Evolutionary conservation across 2,888 invertebrate species (phyloP), one percentile per base, ranked within the genome.

Genomic region (Neoitamus cyanurus): DNA sequence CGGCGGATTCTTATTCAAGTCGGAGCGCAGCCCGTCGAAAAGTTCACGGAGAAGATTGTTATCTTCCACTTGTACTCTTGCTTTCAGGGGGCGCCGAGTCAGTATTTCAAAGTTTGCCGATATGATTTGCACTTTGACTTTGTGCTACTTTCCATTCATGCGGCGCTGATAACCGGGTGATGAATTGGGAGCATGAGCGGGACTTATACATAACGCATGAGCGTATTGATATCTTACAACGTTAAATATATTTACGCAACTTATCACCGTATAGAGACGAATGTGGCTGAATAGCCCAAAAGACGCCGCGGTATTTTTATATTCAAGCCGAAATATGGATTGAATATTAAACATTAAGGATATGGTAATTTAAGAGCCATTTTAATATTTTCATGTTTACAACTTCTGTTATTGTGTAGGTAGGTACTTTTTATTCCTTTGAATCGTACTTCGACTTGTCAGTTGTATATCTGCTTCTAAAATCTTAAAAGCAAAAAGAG

Each of bases 111-210:
- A 58, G 58, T 58, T 58, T 58, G 58, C 20, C 58, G 58, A 58
- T 58, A 58, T 58, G 58, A 58, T 58, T 58, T 58, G 58, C 58
- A 58, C 58, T 58, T 58, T 58, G 58, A 58, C 58, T 70, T 70
- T 70, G 30, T 31, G 30, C 70, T 30, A 70, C 30, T 70, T 70
- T 70, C 15, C 70, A 70, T 70, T 70, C 70, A 70, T 70, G 31
- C 31, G n/a, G n/a, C n/a, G n/a, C 70, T 70, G 70, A 70, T 70
- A 70, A 70, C 30, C 30, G 70, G 70, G 30, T 70, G 70, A 58
- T 58, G 58, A 25, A 58, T 58, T 58, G 20, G 15, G 58, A 58
- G 9, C 15, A 58, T 25, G 25, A 58, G 58, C 25, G 3, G 20
- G 58, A 58, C 58, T 58, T 25, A 58, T 58, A 58, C 20, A 58